These are phyloP conservation scores for Drosophila azteca DNA, from an alignment of 1,140 invertebrate genomes.

Conservation along the genomic window DNA sequence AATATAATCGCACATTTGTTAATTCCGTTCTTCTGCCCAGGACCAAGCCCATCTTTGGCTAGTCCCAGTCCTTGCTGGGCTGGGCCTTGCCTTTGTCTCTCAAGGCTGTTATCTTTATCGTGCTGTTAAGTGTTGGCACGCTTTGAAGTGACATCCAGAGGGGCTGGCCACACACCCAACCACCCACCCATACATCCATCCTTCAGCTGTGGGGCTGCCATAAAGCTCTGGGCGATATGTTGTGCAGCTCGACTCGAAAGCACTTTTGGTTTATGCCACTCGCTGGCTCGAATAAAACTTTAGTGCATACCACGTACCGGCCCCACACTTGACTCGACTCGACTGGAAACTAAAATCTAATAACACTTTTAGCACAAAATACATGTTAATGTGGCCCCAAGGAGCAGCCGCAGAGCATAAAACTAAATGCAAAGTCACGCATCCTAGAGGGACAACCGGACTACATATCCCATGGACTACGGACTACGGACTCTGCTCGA, in stretches of 20 bases:
- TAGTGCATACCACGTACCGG: conserved; percentile 50
- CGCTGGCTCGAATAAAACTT: conserved; percentile 68
- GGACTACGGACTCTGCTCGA: conserved; percentile 22
- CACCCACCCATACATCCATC: neutral
- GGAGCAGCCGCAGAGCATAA: conserved; percentile 58
- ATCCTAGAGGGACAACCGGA: conserved; percentile 14
- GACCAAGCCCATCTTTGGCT: neutral
- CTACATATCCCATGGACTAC: neutral
- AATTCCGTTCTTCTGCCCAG: conserved; percentile 12
- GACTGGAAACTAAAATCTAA: conserved; percentile 82
- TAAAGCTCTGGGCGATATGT: conserved; percentile 72
- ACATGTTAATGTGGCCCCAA: conserved; percentile 79
- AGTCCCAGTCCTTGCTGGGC: neutral
- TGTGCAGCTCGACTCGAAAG: conserved; percentile 66
- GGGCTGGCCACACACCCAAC: conserved; percentile 3
- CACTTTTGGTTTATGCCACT: conserved; percentile 75
- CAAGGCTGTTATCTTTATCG: conserved; percentile 62
- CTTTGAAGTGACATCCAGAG: conserved; percentile 58
- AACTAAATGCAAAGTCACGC: conserved; percentile 69
- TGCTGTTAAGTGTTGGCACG: conserved; percentile 74
- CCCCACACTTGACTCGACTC: conserved; percentile 77
- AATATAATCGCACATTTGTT: conserved; percentile 1
- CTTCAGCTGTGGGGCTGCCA: conserved; percentile 28
- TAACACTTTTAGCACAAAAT: conserved; percentile 81
- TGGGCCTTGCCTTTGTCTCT: conserved; percentile 1